These are phyloP conservation scores for Aspidiotus rigidus DNA, from an alignment of 2,888 invertebrate species.

Conservation along the genomic window DNA sequence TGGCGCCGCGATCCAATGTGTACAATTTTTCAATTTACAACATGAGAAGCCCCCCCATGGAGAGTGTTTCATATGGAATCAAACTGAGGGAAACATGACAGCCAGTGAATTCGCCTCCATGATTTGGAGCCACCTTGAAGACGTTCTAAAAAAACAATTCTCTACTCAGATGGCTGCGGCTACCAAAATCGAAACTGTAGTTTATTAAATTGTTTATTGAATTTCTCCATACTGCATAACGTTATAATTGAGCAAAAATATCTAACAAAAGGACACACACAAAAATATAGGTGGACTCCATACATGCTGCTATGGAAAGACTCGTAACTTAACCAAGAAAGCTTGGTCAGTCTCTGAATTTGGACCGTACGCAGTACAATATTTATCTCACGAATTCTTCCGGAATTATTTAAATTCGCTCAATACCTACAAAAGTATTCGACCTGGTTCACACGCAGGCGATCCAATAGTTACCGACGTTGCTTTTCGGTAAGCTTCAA, in stretches of 20 bases:
- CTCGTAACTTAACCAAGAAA: neutral
- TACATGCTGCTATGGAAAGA: neutral
- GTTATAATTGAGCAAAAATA: conserved; percentile 40
- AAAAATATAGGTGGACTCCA: conserved; percentile 35
- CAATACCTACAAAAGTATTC: neutral
- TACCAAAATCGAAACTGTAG: conserved; percentile 40
- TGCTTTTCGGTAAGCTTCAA: neutral
- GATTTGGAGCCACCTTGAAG: neutral
- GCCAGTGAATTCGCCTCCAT: neutral
- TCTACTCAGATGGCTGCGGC: conserved; percentile 37
- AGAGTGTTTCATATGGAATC: neutral
- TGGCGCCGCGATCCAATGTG: neutral
- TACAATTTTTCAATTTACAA: neutral
- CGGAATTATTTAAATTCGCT: neutral
- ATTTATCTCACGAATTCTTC: neutral
- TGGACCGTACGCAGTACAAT: neutral
- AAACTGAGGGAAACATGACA: neutral
- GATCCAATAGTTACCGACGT: neutral
- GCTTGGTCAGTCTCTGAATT: neutral
- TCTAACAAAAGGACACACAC: conserved; percentile 40
- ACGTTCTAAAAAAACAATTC: neutral
- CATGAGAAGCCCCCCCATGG: neutral
- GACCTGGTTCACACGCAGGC: neutral
- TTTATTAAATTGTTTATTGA: conserved; percentile 39
- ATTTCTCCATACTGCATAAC: conserved; percentile 36